Evolutionary conservation across 2,888 invertebrate genomes (phyloP).

Genomic region (Phyllotreta striolata): DNA sequence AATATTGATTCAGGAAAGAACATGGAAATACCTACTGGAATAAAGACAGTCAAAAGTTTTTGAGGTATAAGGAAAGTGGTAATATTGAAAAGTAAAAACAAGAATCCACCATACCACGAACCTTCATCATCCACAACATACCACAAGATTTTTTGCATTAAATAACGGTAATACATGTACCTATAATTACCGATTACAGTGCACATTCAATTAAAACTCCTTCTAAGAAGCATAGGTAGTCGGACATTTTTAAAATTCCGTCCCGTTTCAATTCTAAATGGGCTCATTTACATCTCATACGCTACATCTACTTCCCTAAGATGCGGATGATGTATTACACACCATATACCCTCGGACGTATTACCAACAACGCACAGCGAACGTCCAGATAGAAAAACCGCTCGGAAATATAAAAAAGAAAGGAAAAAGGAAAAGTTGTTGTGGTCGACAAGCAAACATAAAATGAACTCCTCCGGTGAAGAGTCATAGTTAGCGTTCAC

Average conservation of each 20-base stretch:
- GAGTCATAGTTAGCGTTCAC: constrained; percentile 25
- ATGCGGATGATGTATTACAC: constrained; percentile 3
- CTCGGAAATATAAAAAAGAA: neutral
- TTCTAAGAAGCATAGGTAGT: neutral
- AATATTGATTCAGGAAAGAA: no score
- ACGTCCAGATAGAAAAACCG: neutral
- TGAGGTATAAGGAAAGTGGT: no score
- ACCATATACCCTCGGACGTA: constrained; percentile 5
- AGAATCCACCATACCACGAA: no score
- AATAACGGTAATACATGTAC: no score
- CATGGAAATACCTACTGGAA: no score
- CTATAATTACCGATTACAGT: neutral
- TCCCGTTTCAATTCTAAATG: constrained; percentile 5
- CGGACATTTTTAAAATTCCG: constrained; percentile 3
- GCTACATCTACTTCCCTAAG: neutral
- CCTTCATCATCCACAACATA: no score
- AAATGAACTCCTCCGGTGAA: constrained; percentile 18
- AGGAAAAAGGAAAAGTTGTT: neutral
- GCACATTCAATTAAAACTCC: no score
- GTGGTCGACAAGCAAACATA: constrained; percentile 13
- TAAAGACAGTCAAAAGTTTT: no score
- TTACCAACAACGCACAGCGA: constrained; percentile 7
- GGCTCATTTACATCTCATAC: constrained; percentile 11
- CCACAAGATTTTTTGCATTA: no score
- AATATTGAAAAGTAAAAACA: no score